Conservation (phyloP, 2,797 vertebrate genomes). For the Aeoliscus strigatus region DNA sequence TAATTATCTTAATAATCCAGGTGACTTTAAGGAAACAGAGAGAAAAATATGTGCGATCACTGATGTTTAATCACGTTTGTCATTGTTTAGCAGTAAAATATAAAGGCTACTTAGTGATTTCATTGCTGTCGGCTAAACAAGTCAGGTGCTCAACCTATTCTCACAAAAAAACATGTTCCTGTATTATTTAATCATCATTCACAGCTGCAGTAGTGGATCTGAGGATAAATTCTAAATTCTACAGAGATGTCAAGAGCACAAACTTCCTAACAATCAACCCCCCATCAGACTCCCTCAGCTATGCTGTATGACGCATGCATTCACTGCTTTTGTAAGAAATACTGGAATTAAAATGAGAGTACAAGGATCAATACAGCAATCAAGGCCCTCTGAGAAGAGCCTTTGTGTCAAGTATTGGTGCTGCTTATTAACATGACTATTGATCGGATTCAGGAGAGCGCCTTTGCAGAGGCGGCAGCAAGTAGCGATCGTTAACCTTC, state of each 20-base stretch:
- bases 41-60: no score
- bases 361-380: slow-evolving; percentile 66
- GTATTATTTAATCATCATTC: background rate
- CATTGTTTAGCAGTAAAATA: no score
- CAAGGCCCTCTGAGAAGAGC: slow-evolving; percentile 52
- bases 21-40: no score
- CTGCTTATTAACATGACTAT: slow-evolving; percentile 74
- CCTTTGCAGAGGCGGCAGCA: slow-evolving; percentile 47
- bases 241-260: slow-evolving; percentile 5
- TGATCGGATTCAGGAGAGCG: slow-evolving; percentile 65
- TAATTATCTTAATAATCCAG: no score
- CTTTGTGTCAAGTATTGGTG: slow-evolving; percentile 60
- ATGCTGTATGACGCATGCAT: slow-evolving; percentile 53
- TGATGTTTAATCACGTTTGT: no score
- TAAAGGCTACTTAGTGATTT: no score
- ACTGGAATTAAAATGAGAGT: slow-evolving; percentile 67
- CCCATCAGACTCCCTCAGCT: slow-evolving; percentile 37
- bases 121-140: no score
- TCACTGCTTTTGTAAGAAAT: slow-evolving; percentile 62
- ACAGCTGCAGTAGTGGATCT: slow-evolving; percentile 5
- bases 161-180: slow-evolving; percentile 14
- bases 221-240: slow-evolving; percentile 7
- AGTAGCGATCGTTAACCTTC: slow-evolving; percentile 65
- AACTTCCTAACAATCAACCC: slow-evolving; percentile 6
- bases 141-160: no score